These are phyloP conservation scores for Drosophila setifemur DNA, from an alignment of 1,140 invertebrate genomes.

Conservation along the genomic window DNA sequence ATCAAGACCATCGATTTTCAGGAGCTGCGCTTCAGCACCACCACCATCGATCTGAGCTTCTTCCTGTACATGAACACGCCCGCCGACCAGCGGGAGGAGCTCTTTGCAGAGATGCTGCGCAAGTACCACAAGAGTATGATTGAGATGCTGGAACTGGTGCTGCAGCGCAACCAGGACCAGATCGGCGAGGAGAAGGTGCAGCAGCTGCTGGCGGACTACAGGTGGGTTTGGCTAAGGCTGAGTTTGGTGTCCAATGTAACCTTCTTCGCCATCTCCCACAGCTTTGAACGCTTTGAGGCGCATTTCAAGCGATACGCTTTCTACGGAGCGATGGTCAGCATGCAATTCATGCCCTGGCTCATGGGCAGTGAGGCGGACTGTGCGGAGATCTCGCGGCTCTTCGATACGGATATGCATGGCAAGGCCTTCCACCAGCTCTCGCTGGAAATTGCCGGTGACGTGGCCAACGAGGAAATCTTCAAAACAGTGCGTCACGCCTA, in stretches of 20 bases:
- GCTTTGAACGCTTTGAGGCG: slow-evolving; percentile 56
- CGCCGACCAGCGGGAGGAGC: slow-evolving; percentile 4
- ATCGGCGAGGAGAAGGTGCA: slow-evolving; percentile 37
- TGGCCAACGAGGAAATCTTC: slow-evolving; percentile 59
- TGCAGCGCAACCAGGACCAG: slow-evolving; percentile 43
- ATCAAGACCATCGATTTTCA: slow-evolving; percentile 79
- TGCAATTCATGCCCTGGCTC: slow-evolving; percentile 80
- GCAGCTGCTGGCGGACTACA: slow-evolving; percentile 45
- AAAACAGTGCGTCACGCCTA: slow-evolving; percentile 55
- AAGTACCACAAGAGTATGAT: slow-evolving; percentile 50
- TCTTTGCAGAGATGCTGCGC: slow-evolving; percentile 27
- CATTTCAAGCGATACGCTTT: slow-evolving; percentile 74
- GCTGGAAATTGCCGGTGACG: slow-evolving; percentile 64
- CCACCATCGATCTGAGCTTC: slow-evolving; percentile 70
- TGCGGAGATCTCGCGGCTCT: slow-evolving; percentile 53
- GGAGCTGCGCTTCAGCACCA: slow-evolving; percentile 70
- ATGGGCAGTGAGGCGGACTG: slow-evolving; percentile 57
- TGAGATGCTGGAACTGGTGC: slow-evolving; percentile 52
- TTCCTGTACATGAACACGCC: slow-evolving; percentile 77
- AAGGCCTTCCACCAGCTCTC: slow-evolving; percentile 55
- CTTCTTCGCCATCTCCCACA: slow-evolving; percentile 6
- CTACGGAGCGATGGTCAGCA: slow-evolving; percentile 68
- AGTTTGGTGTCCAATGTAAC: no score
- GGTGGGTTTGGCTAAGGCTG: slow-evolving; percentile 13
- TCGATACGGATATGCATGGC: slow-evolving; percentile 67